Evolutionary conservation across 2,797 vertebrate genomes (phyloP), one percentile per base, ranked within the genome.

Genomic region (Hipposideros larvatus): DNA sequence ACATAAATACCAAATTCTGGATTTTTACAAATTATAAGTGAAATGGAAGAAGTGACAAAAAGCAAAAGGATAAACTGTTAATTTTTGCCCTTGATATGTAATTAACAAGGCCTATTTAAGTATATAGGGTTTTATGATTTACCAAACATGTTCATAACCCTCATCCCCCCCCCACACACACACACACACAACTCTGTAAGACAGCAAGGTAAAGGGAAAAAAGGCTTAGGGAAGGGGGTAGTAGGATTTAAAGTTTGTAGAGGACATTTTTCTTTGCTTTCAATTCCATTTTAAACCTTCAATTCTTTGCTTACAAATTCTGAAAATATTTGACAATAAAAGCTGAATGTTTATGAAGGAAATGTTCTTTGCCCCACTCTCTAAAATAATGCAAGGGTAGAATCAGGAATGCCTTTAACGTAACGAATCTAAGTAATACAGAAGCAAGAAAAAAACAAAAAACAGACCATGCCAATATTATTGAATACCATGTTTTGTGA

Each of bases 381-480:
- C 46, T 78, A 92, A 87, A 55, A 43, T 85, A 90, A 90, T 78
- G 48, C 13, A 90, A 87, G n/a, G 10, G 46, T 55, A 80, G 26
- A 65, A 57, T 41, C 28, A 85, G 28, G 84, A 71, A 71, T 71
- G 2, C 24, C 37, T 28, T 79, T 74, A 63, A 83, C 10, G 43
- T 75, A 77, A 77, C 57, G 66, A 90, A 80, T n/a, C 31, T 43
- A 89, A 51, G 43, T 19, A 96, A 66, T 24, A 77, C 16, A 92
- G 91, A 91, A 87, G 18, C 51, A 83, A 83, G 82, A 24, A 87
- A 92, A 91, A 91, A 87, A 11, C 51, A 83, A 83, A 85, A 24
- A 87, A 4, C 3, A 70, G 24, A 83, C 48, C 19, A 71, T 10
- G 7, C 6, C 15, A 59, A 14, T 66, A 51, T 43, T 61, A 59